Percentiles rank a stretch among this genome's conserved stretches.
phyloP scores from a whole-genome alignment of 2,113 vertebrate species.

The Pomatostomus ruficeps region DNA sequence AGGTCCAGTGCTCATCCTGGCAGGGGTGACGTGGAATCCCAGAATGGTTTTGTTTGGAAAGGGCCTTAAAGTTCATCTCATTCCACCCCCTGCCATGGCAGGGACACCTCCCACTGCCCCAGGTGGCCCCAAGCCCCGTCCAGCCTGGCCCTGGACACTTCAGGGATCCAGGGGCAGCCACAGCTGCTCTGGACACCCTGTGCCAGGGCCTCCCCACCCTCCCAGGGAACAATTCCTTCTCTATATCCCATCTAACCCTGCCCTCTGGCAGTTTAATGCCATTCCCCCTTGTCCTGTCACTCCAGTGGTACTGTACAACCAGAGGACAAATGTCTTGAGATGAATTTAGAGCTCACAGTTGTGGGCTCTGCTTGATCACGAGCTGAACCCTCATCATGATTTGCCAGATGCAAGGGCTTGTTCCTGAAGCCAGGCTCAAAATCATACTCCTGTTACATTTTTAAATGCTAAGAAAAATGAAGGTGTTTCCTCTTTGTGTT shows the following conservation, averaged over 20 bases:
- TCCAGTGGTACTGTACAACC: neutral
- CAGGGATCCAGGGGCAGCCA: neutral
- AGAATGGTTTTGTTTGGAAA: neutral
- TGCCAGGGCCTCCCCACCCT: fast-evolving
- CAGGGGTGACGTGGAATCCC: neutral
- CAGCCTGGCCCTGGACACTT: neutral
- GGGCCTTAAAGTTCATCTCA: neutral
- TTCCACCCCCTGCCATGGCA: neutral
- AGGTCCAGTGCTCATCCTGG: neutral
- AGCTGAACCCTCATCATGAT: neutral
- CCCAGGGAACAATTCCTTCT: neutral
- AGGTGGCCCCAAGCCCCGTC: fast-evolving
- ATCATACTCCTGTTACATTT: neutral
- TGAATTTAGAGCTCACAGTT: neutral
- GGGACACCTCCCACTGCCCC: neutral
- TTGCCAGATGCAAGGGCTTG: neutral
- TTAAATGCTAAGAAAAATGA: neutral
- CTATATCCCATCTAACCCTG: neutral
- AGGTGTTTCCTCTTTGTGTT: neutral
- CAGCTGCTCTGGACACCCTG: neutral
- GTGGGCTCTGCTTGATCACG: neutral
- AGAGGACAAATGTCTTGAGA: neutral
- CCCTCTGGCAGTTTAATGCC: neutral
- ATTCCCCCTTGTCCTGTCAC: neutral
- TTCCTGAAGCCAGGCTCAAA: neutral